A percentile compares a stretch with the other conserved stretches of the same genome.
Evolutionary conservation across 2,888 invertebrate species (phyloP).

Genomic region (Lacanobia oleracea): DNA sequence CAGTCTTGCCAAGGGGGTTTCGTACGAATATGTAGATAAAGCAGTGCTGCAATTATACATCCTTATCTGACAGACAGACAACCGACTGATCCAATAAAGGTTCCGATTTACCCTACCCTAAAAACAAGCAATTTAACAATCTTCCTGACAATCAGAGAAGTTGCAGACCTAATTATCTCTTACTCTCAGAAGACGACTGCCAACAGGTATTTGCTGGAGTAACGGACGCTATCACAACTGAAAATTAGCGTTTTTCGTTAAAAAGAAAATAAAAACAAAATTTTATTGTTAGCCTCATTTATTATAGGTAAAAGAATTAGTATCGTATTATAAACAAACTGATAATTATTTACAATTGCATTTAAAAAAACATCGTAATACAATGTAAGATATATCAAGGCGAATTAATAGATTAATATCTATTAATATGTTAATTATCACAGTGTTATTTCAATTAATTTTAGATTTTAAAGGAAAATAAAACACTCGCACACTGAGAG

Average conservation of each 20-base stretch:
- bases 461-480: conserved; percentile 3
- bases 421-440: conserved; percentile 28
- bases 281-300: conserved; percentile 41
- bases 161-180: too few species aligned
- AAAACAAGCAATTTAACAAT: too few species aligned
- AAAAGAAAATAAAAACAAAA: neutral
- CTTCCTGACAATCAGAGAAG: too few species aligned
- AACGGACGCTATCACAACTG: too few species aligned
- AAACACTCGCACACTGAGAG: neutral
- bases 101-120: too few species aligned
- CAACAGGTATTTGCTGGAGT: too few species aligned
- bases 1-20: too few species aligned
- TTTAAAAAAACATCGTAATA: conserved; percentile 7
- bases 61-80: too few species aligned
- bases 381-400: conserved; percentile 10
- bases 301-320: conserved; percentile 27
- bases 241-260: neutral
- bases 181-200: too few species aligned
- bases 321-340: conserved; percentile 4
- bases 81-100: too few species aligned
- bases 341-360: conserved; percentile 29
- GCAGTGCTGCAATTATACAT: too few species aligned
- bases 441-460: conserved; percentile 15
- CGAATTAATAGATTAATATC: conserved; percentile 33
- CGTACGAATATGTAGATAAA: too few species aligned